Conservation (phyloP, 2,888 invertebrate species). For the Pyralis farinalis region DNA sequence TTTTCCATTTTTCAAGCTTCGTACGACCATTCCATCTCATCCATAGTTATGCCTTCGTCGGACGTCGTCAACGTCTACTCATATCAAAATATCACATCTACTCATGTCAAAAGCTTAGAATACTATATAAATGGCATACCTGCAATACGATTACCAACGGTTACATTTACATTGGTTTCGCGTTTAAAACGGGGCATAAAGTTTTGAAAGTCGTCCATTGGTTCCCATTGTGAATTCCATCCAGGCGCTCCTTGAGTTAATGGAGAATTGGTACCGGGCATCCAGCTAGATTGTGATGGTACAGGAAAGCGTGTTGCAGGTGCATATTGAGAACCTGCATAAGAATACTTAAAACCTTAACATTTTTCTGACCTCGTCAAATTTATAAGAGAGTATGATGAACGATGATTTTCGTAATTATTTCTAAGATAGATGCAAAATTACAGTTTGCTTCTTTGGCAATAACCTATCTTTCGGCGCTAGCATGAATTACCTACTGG, state of each 20-base stretch:
- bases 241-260: neutral
- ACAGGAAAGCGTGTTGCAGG: neutral
- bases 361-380: no score
- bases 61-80: no score
- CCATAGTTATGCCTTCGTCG: no score
- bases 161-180: slow-evolving; percentile 21
- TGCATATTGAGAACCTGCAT: neutral
- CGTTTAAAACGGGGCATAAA: slow-evolving; percentile 13
- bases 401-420: no score
- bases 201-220: slow-evolving; percentile 10
- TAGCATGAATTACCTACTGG: no score
- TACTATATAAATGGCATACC: slow-evolving; percentile 22
- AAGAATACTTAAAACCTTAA: neutral
- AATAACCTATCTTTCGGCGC: no score
- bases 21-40: no score
- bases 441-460: no score
- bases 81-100: neutral
- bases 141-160: slow-evolving; percentile 38
- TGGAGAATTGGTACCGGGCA: neutral
- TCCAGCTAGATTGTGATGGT: neutral
- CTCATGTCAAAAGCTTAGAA: no score
- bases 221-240: neutral
- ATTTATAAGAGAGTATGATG: no score
- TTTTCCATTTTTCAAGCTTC: no score
- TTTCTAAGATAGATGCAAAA: no score